Evolutionary conservation across 1,140 invertebrate genomes (phyloP).

Genomic region (Dermatophagoides farinae): DNA sequence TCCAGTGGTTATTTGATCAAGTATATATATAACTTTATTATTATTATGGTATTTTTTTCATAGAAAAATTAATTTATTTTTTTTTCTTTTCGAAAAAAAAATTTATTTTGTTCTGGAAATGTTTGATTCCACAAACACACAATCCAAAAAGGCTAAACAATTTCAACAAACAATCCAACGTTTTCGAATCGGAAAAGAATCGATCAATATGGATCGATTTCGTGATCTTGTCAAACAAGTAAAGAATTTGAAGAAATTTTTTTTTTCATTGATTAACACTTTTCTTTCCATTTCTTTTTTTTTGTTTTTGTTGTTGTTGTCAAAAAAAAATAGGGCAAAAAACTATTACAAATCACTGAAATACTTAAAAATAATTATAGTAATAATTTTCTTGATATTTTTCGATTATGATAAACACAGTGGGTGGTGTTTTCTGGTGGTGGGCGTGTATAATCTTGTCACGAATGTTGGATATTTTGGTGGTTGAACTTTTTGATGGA

Average conservation of each 20-base stretch:
- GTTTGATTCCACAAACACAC: too few species aligned
- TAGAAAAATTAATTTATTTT: not conserved
- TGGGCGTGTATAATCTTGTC: too few species aligned
- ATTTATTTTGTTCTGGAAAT: too few species aligned
- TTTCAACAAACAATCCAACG: not conserved
- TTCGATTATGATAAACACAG: not conserved
- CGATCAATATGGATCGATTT: conserved; percentile 6
- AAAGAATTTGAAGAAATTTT: not conserved
- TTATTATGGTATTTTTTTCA: too few species aligned
- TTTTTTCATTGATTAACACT: not conserved
- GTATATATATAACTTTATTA: too few species aligned
- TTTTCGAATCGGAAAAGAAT: not conserved
- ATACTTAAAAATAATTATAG: conserved; percentile 5
- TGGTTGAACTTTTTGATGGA: too few species aligned
- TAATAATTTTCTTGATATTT: conserved; percentile 4
- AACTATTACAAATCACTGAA: not conserved
- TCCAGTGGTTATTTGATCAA: not conserved
- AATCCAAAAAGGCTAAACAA: not conserved
- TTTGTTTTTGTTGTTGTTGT: too few species aligned
- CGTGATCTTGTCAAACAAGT: not conserved
- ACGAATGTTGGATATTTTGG: too few species aligned
- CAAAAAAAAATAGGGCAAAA: not conserved
- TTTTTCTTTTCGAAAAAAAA: not conserved
- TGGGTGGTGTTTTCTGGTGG: too few species aligned
- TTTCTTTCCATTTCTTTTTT: not conserved